These are phyloP conservation scores for Portunus trituberculatus DNA, from an alignment of 1,140 invertebrate genomes.

Conservation along the genomic window DNA sequence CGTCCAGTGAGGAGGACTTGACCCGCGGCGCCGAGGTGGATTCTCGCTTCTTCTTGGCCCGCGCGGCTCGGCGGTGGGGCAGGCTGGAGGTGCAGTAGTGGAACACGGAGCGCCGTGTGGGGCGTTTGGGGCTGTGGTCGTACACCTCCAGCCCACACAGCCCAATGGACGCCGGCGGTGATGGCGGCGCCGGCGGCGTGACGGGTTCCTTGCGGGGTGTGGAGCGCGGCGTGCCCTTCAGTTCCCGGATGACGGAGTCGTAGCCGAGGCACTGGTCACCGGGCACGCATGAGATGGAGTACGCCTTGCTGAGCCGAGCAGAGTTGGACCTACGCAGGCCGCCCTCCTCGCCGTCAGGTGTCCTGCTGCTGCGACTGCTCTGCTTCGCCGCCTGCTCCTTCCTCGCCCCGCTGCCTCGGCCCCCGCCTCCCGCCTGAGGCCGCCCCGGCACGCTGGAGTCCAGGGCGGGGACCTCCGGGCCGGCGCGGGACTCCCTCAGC, in stretches of 20 bases:
- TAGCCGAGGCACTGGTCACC: constrained; percentile 52
- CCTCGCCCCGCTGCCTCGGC: constrained; percentile 56
- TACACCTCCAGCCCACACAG: constrained; percentile 63
- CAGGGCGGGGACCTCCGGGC: neutral
- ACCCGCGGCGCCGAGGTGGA: constrained; percentile 29
- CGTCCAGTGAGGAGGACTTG: constrained; percentile 73
- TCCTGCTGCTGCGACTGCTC: constrained; percentile 34
- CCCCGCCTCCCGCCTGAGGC: neutral
- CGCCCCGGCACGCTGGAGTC: neutral
- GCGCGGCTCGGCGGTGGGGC: constrained; percentile 56
- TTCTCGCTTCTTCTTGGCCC: constrained; percentile 54
- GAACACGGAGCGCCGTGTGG: constrained; percentile 53
- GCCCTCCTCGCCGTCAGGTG: neutral
- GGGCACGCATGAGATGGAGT: constrained; percentile 68
- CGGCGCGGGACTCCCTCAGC: neutral
- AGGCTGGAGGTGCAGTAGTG: constrained; percentile 68
- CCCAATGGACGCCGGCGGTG: constrained; percentile 31
- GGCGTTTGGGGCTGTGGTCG: constrained; percentile 59
- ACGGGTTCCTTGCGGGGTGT: neutral
- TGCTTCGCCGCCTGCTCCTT: constrained; percentile 49
- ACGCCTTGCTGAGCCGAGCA: constrained; percentile 50
- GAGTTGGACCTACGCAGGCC: neutral
- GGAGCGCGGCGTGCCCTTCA: neutral
- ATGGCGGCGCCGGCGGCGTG: neutral
- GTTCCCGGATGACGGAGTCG: constrained; percentile 68